Percentiles rank a stretch among this genome's conserved stretches.
Evolutionary conservation across 2,113 vertebrate genomes (phyloP).

Genomic region (Triplophysa dalaica): DNA sequence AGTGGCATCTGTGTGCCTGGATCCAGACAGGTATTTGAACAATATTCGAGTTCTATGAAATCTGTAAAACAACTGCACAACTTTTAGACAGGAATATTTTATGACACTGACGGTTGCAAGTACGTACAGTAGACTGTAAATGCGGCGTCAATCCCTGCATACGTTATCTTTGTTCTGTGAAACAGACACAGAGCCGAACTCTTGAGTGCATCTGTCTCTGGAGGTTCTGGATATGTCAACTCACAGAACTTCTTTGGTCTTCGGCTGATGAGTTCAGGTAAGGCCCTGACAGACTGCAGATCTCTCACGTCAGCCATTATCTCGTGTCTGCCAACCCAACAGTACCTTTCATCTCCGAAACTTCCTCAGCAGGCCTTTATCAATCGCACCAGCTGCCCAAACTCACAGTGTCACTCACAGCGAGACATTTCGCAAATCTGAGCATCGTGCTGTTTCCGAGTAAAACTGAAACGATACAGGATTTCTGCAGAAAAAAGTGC

Average conservation of each 20-base stretch:
- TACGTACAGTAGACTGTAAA: background rate
- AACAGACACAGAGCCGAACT: slow-evolving; percentile 3
- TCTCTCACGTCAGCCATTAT: background rate
- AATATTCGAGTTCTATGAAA: background rate
- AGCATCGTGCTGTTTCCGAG: background rate
- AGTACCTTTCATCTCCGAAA: slow-evolving; percentile 12
- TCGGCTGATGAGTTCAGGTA: background rate
- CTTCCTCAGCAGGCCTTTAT: background rate
- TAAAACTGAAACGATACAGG: background rate
- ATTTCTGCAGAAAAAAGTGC: background rate
- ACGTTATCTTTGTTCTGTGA: background rate
- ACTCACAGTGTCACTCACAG: background rate
- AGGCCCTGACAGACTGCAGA: background rate
- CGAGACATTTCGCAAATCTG: background rate
- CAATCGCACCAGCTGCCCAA: background rate
- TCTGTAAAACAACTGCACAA: background rate
- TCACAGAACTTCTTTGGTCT: background rate
- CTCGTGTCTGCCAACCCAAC: background rate
- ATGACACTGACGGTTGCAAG: no score
- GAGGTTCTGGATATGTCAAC: background rate
- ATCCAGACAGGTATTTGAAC: no score
- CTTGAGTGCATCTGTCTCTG: slow-evolving; percentile 14
- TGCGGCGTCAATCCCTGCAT: slow-evolving; percentile 10
- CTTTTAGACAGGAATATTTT: background rate
- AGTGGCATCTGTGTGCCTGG: no score